Conservation (phyloP, 2,888 invertebrate genomes). For the Carcina quercana region DNA sequence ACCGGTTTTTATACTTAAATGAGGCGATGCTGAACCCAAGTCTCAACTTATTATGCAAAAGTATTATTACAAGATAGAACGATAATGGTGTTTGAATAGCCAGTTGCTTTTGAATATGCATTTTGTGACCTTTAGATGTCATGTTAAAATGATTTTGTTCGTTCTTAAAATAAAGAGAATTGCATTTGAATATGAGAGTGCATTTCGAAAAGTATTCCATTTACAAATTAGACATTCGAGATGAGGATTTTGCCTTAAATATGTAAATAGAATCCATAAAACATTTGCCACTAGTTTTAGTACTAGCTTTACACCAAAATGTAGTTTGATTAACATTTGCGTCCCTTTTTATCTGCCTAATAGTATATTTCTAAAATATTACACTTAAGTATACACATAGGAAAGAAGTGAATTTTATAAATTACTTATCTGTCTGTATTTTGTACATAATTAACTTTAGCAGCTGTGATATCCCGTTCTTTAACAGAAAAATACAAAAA, state of each 20-base stretch:
- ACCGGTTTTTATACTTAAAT: too few species aligned
- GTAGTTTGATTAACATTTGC: conserved; percentile 39
- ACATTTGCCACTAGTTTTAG: conserved; percentile 63
- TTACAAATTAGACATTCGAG: conserved; percentile 8
- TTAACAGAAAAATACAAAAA: conserved; percentile 30
- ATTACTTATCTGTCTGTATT: conserved; percentile 18
- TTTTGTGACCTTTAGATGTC: too few species aligned
- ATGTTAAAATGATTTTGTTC: background rate
- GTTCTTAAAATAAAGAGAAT: too few species aligned
- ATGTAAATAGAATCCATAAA: too few species aligned
- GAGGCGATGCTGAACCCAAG: too few species aligned
- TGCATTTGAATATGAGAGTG: too few species aligned
- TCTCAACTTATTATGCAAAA: too few species aligned
- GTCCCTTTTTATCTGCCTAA: too few species aligned
- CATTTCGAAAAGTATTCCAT: conserved; percentile 5
- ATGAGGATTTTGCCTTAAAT: conserved; percentile 1
- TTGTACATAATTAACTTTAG: conserved; percentile 55
- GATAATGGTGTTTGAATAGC: too few species aligned
- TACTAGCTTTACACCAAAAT: conserved; percentile 71
- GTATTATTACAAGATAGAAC: too few species aligned
- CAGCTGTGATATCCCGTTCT: conserved; percentile 67
- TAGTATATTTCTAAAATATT: conserved; percentile 26
- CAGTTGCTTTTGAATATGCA: too few species aligned
- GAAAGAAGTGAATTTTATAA: conserved; percentile 12
- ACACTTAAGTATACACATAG: too few species aligned